These are phyloP conservation scores for Platycheirus rosarum DNA, from an alignment of 2,888 invertebrate genomes.

Conservation along the genomic window DNA sequence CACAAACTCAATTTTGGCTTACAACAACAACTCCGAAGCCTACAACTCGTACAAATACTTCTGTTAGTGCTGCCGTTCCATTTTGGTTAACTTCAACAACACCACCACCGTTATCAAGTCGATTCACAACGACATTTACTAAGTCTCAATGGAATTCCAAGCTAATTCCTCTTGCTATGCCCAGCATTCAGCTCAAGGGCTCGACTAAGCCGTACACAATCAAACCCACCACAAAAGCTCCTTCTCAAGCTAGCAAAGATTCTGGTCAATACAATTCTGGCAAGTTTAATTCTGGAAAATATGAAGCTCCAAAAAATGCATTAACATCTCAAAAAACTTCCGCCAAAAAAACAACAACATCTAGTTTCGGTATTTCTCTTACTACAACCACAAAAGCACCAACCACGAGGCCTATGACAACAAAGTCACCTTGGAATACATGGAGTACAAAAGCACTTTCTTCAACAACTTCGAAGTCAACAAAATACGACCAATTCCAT, in stretches of 20 bases:
- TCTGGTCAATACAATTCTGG: slow-evolving; percentile 37
- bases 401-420: background rate
- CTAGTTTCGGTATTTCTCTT: background rate
- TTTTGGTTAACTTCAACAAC: slow-evolving; percentile 1
- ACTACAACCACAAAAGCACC: slow-evolving; percentile 5
- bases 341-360: background rate
- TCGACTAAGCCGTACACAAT: background rate
- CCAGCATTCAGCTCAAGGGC: slow-evolving; percentile 16
- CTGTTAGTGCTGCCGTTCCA: background rate
- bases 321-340: background rate
- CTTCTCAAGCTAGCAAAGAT: background rate
- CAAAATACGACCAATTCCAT: no score
- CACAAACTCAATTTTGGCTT: slow-evolving; percentile 7
- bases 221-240: slow-evolving; percentile 3
- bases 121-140: slow-evolving; percentile 16
- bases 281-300: slow-evolving; percentile 18
- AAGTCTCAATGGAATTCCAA: background rate
- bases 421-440: background rate
- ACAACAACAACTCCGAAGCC: slow-evolving; percentile 4
- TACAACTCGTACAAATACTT: no score
- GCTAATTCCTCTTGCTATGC: background rate
- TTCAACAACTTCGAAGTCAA: background rate
- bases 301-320: slow-evolving; percentile 2
- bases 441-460: background rate
- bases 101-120: background rate